Percentiles rank a stretch among this genome's conserved stretches.
These are phyloP conservation scores for Tetanocera ferruginea DNA, from an alignment of 2,888 invertebrate genomes.

Conservation along the genomic window DNA sequence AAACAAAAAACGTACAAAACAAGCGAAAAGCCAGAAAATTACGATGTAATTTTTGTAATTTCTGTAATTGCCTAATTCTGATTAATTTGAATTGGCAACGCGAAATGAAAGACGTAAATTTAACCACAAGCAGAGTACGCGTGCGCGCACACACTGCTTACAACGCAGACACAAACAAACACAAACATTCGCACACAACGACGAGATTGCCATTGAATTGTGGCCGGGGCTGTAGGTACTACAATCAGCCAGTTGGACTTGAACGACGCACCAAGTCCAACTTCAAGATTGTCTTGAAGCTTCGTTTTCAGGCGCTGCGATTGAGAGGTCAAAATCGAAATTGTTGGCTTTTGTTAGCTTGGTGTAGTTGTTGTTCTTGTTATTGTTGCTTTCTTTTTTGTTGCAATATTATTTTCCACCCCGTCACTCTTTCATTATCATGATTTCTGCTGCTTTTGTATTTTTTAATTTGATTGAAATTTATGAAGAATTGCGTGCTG, in stretches of 20 bases:
- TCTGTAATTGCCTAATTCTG: constrained; percentile 69
- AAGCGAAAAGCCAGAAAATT: constrained; percentile 51
- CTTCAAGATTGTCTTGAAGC: too few relatives aligned
- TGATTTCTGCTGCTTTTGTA: constrained; percentile 54
- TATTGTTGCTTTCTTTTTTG: neutral
- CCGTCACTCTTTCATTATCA: constrained; percentile 47
- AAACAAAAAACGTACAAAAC: neutral
- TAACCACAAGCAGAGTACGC: constrained; percentile 15
- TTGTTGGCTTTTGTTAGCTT: constrained; percentile 59
- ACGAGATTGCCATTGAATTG: neutral
- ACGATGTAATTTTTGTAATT: constrained; percentile 68
- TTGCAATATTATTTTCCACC: constrained; percentile 15
- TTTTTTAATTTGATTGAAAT: constrained; percentile 64
- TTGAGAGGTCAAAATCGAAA: constrained; percentile 64
- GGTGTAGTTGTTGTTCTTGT: constrained; percentile 36
- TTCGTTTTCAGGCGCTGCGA: constrained; percentile 42
- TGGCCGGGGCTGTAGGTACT: neutral
- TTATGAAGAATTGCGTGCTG: constrained; percentile 55
- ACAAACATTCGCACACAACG: neutral
- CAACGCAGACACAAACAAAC: neutral
- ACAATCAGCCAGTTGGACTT: too few relatives aligned
- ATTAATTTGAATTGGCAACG: constrained; percentile 65
- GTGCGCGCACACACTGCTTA: neutral
- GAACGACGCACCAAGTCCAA: too few relatives aligned
- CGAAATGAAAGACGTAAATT: constrained; percentile 38